phyloP scores from a whole-genome alignment of 2,113 vertebrate species.

The Myrmecobius fasciatus region DNA sequence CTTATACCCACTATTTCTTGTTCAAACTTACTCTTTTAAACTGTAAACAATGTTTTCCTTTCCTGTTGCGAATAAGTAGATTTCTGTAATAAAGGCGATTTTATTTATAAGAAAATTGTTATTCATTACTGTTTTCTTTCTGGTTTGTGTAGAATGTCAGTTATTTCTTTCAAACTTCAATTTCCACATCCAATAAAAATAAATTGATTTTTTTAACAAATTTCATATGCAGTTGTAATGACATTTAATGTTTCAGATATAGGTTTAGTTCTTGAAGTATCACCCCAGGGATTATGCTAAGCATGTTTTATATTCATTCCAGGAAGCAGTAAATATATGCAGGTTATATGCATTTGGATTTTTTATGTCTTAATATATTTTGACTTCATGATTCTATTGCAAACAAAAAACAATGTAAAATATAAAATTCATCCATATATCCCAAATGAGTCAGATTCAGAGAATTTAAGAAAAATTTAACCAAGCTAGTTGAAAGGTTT shows the following conservation, averaged over 20 bases:
- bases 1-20: background rate
- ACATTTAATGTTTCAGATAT: background rate
- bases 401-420: background rate
- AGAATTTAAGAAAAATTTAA: background rate
- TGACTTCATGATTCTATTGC: background rate
- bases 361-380: background rate
- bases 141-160: conserved; percentile 25
- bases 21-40: background rate
- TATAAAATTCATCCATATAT: background rate
- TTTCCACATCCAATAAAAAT: conserved; percentile 2
- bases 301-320: background rate
- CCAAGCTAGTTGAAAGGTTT: background rate
- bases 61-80: background rate
- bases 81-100: conserved; percentile 41
- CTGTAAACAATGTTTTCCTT: background rate
- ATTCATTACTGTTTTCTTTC: conserved; percentile 30
- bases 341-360: background rate
- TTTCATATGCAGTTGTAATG: too few relatives aligned
- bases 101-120: conserved; percentile 15
- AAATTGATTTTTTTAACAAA: background rate
- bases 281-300: background rate
- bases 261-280: background rate
- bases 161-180: background rate
- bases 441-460: background rate
- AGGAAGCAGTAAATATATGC: background rate